Conservation (phyloP, 2,888 invertebrate species). For the Formica aserva region DNA sequence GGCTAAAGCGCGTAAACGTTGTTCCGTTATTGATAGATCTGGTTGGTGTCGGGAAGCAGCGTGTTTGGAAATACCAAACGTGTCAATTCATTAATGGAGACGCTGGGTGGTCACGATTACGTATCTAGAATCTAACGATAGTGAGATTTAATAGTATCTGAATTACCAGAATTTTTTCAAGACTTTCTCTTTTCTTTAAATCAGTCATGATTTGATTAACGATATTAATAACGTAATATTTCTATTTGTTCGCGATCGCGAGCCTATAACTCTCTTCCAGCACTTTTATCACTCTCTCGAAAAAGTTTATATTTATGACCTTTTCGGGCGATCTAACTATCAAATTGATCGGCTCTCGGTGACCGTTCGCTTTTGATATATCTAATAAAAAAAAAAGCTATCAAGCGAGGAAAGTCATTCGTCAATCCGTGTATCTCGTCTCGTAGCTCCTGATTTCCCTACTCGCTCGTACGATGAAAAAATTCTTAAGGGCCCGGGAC, state of each 20-base stretch:
- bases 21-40: conserved; percentile 52
- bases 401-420: conserved; percentile 34
- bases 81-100: conserved; percentile 42
- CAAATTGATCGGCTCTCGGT: conserved; percentile 25
- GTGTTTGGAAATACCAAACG: conserved; percentile 1
- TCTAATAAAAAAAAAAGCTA: conserved; percentile 24
- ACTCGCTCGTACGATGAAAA: conserved; percentile 13
- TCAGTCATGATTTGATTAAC: conserved; percentile 8
- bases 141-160: neutral
- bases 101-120: neutral
- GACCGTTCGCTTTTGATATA: conserved; percentile 8
- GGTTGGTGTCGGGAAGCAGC: neutral
- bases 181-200: neutral
- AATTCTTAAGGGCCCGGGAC: conserved; percentile 31
- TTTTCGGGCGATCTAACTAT: neutral
- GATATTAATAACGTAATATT: neutral
- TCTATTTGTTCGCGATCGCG: neutral
- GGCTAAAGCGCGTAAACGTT: conserved; percentile 36
- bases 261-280: neutral
- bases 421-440: conserved; percentile 58
- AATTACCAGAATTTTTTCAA: neutral
- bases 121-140: conserved; percentile 16
- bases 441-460: conserved; percentile 50
- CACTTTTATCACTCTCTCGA: neutral
- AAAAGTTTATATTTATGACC: conserved; percentile 11